Evolutionary conservation across 2,113 vertebrate genomes (phyloP).

Genomic region (Apodemus speciosus): DNA sequence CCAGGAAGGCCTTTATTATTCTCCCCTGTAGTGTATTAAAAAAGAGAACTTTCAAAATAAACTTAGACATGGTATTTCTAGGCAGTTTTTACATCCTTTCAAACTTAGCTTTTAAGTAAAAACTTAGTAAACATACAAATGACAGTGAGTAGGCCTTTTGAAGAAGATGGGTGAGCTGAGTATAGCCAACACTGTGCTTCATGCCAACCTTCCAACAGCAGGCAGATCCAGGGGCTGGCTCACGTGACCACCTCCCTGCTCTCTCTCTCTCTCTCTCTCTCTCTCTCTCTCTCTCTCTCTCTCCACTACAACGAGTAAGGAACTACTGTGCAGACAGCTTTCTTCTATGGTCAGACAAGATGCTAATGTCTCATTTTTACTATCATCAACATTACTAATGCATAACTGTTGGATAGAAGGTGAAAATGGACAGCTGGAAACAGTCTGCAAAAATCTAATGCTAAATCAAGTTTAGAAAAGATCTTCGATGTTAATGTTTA

Average conservation of each 20-base stretch:
- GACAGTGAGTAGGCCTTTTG: neutral
- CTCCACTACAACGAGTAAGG: neutral
- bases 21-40: neutral
- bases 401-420: neutral
- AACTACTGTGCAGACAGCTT: neutral
- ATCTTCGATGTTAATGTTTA: neutral
- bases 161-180: neutral
- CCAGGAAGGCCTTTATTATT: neutral
- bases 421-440: neutral
- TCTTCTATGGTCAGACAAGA: neutral
- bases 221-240: neutral
- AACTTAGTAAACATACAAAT: neutral
- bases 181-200: neutral
- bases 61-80: neutral
- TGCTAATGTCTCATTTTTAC: neutral
- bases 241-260: neutral
- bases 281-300: neutral
- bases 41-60: constrained; percentile 8
- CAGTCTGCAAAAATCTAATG: neutral
- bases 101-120: neutral
- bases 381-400: neutral
- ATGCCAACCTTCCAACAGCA: neutral
- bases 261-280: neutral
- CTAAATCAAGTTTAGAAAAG: neutral
- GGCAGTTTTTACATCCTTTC: neutral